Percentiles rank a stretch among this genome's conserved stretches.
Evolutionary conservation across 1,140 invertebrate genomes (phyloP).

Genomic region (Thaumetopoea pityocampa): DNA sequence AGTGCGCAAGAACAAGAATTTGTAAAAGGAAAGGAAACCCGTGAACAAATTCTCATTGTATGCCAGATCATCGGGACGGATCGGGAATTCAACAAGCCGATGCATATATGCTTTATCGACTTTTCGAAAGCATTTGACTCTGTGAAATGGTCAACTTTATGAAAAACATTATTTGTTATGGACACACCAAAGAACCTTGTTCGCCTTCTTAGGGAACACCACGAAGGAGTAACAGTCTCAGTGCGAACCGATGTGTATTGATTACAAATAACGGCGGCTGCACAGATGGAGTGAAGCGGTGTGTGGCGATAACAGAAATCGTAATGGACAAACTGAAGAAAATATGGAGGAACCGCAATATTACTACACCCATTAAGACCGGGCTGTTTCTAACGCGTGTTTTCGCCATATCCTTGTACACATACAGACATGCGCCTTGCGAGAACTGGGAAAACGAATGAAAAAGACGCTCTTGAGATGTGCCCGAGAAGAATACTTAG

Average conservation of each 20-base stretch:
- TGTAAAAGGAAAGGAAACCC: no score
- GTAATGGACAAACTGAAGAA: constrained; percentile 15
- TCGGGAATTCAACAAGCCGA: constrained; percentile 18
- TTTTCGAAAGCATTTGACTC: constrained; percentile 11
- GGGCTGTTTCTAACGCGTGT: constrained; percentile 2
- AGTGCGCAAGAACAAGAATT: no score
- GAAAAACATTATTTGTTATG: constrained; percentile 7
- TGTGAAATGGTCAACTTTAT: constrained; percentile 5
- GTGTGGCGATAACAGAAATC: constrained; percentile 7
- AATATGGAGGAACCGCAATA: constrained; percentile 16
- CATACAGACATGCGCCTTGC: constrained; percentile 5
- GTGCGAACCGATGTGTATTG: constrained; percentile 16
- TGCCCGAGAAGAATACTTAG: no score
- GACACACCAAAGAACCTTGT: constrained; percentile 20
- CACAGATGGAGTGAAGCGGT: constrained; percentile 1
- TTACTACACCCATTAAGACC: constrained; percentile 4
- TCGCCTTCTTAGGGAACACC: constrained; percentile 13
- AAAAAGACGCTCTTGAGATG: constrained; percentile 9
- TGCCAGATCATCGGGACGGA: no score
- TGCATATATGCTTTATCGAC: constrained; percentile 11
- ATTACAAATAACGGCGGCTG: constrained; percentile 12
- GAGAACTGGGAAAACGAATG: background rate
- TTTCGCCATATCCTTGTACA: no score
- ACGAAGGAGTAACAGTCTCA: constrained; percentile 15
- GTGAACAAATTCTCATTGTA: no score